Evolutionary conservation across 2,113 vertebrate species (phyloP), one percentile per base, ranked within the genome.

Genomic region (Cranoglanis bouderius): DNA sequence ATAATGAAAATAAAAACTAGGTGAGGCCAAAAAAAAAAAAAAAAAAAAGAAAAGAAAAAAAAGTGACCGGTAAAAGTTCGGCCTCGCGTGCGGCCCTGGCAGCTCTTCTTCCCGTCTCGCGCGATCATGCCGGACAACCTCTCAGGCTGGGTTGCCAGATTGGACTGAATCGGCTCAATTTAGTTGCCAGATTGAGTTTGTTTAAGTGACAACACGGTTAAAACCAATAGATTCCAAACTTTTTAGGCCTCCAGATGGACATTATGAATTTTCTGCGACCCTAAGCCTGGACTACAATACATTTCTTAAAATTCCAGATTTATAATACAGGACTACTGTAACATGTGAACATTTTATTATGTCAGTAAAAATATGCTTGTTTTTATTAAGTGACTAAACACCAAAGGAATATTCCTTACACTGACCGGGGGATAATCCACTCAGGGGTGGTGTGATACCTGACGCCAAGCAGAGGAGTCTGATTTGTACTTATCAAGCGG

Each of bases 51-150:
- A 16, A 49, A 10, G 38, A 72, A 38, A 51, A 32, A 49, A 86
- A 86, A 75, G 67, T 86, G 85, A 86, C 85, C 85, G 85, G 85
- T 86, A 75, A 82, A 82, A 86, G 67, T 57, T 75, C 70, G 85
- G 85, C 85, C 85, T 86, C 85, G 85, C 85, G 85, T 86, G 85
- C 85, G 85, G 85, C 85, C 85, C 85, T 40, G 81, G 85, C 49
- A 75, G 83, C 67, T 18, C 53, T 2, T 0, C 53, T 57, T 57
- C 84, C 84, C 32, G 85, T 85, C 85, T 77, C 67, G 85, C 85
- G 85, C 51, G 85, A 86, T 86, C 53, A 59, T 0, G 1, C 51
- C 7, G 85, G 51, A 59, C 85, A 21, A 14, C 32, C 53, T 82
- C 51, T 57, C 35, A 59, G 18, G 4, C 51, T 0, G 35, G 70